Evolutionary conservation across 1,140 invertebrate genomes (phyloP).

Genomic region (Drosophila santomea): DNA sequence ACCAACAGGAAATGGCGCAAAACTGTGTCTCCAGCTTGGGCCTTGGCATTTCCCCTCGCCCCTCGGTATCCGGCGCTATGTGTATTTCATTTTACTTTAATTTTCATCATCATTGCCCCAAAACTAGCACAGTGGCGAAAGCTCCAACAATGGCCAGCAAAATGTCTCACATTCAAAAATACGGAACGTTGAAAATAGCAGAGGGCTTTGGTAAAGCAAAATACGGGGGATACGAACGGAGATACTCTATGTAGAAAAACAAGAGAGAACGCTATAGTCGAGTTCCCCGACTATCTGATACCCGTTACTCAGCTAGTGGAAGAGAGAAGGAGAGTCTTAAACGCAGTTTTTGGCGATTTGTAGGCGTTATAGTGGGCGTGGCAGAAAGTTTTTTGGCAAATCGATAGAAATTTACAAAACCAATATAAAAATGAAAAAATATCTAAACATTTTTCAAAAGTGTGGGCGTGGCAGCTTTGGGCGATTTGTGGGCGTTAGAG

Average conservation of each 20-base stretch:
- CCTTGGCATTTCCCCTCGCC: constrained; percentile 17
- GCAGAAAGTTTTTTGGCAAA: too few species aligned
- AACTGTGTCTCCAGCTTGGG: constrained; percentile 65
- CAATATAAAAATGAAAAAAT: too few species aligned
- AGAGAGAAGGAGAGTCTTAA: too few species aligned
- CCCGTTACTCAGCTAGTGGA: too few species aligned
- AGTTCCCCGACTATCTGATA: too few species aligned
- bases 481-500: too few species aligned
- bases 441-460: too few species aligned
- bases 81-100: constrained; percentile 83
- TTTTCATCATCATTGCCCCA: constrained; percentile 79
- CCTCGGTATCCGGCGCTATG: constrained; percentile 6
- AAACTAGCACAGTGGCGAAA: constrained; percentile 68
- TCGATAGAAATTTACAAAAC: too few species aligned
- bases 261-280: too few species aligned
- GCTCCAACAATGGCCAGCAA: constrained; percentile 46
- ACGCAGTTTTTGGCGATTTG: too few species aligned
- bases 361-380: too few species aligned
- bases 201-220: constrained; percentile 5
- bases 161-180: constrained; percentile 78
- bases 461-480: too few species aligned
- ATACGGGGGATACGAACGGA: not conserved
- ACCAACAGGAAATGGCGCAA: constrained; percentile 76
- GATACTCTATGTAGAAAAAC: constrained; percentile 25
- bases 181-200: constrained; percentile 75